These are phyloP conservation scores for Pelodiscus sinensis DNA, from an alignment of 2,113 vertebrate genomes.

Conservation along the genomic window DNA sequence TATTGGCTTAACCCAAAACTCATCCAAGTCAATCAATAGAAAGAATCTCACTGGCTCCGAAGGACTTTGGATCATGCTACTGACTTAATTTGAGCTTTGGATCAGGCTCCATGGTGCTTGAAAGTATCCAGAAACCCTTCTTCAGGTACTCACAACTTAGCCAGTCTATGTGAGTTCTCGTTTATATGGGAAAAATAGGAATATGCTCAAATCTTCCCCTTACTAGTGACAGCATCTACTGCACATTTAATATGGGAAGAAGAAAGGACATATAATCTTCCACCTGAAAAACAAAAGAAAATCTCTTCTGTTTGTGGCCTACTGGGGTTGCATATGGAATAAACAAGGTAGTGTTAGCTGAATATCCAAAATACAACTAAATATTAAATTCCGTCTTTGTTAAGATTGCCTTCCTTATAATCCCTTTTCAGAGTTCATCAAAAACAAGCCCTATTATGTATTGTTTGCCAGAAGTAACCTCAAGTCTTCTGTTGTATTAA, in stretches of 20 bases:
- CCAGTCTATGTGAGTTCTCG: neutral
- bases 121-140: neutral
- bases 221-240: slow-evolving; percentile 2
- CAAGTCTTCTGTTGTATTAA: slow-evolving; percentile 66
- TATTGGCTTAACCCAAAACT: slow-evolving; percentile 6
- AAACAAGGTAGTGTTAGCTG: slow-evolving; percentile 65
- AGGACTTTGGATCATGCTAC: neutral
- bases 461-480: slow-evolving; percentile 58
- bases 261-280: slow-evolving; percentile 42
- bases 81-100: slow-evolving; percentile 9
- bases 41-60: neutral
- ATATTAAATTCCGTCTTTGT: slow-evolving; percentile 67
- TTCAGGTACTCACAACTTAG: neutral
- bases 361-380: slow-evolving; percentile 66
- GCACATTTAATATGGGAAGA: slow-evolving; percentile 16
- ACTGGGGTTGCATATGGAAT: slow-evolving; percentile 48
- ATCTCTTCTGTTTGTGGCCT: slow-evolving; percentile 55
- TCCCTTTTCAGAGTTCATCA: slow-evolving; percentile 42
- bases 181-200: neutral
- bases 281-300: slow-evolving; percentile 59
- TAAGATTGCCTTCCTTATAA: slow-evolving; percentile 62
- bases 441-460: slow-evolving; percentile 63
- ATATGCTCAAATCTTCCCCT: slow-evolving; percentile 6
- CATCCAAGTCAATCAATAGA: neutral
- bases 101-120: neutral